Conservation (phyloP, 2,888 invertebrate genomes). For the Rapana venosa region DNA sequence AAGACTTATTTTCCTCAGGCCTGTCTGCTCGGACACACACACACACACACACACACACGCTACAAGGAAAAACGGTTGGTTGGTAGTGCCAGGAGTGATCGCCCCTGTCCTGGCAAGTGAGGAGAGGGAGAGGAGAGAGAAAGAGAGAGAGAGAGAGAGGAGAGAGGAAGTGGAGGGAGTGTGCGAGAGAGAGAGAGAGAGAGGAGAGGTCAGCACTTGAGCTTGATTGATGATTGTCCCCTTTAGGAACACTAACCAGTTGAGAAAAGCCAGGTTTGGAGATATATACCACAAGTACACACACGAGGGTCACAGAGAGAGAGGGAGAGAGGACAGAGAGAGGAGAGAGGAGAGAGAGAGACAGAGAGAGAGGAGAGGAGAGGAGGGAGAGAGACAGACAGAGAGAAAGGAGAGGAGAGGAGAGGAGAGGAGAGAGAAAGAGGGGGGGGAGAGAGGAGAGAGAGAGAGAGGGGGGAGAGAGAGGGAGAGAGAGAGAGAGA, state of each 20-base stretch:
- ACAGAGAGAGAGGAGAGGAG: neutral
- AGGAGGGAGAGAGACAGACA: neutral
- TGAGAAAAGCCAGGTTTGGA: neutral
- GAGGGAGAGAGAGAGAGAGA: neutral
- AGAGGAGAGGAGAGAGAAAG: too few relatives aligned
- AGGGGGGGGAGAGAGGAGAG: neutral
- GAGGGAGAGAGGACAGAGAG: neutral
- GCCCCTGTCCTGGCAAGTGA: too few relatives aligned
- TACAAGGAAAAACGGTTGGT: too few relatives aligned
- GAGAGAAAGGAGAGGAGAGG: neutral
- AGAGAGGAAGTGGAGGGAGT: too few relatives aligned
- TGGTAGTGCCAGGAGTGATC: too few relatives aligned
- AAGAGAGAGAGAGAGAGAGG: too few relatives aligned
- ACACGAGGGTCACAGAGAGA: too few relatives aligned
- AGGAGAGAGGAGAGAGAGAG: neutral
- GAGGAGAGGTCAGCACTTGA: neutral
- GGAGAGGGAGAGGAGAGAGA: too few relatives aligned
- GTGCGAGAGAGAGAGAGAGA: neutral
- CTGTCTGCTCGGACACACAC: too few relatives aligned
- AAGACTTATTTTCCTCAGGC: too few relatives aligned
- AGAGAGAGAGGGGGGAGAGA: neutral
- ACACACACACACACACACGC: too few relatives aligned
- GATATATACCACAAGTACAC: too few relatives aligned
- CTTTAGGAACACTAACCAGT: neutral
- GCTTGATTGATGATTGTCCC: constrained; percentile 8